Base-by-base conservation (phyloP, 2,888 invertebrate genomes). In the Chaitophorus viminalis region DNA sequence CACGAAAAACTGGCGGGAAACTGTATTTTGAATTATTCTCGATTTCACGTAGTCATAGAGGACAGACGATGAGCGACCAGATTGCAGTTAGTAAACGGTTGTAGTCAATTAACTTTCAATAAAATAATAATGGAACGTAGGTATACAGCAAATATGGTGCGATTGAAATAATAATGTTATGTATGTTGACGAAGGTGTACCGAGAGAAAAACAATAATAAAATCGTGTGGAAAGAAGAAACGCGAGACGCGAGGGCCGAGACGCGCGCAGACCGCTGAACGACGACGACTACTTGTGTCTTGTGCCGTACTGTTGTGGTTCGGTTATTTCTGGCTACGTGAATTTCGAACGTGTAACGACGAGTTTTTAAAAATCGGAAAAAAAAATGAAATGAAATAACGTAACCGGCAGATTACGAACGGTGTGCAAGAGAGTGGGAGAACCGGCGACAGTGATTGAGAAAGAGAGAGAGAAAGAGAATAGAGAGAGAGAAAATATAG, bases 1-100 rank as follows among this genome's bases (percentile, higher is more conserved):
- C 39, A 18, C 74, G 36, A 60, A n/a, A 39, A 75, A 75, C 75
- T 75, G 75, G 75, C 75, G 75, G 75, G 75, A 75, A 75, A 75
- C 36, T 29, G 52, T 17, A 11, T 21, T 76, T 76, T 76, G 76
- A 39, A 60, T 29, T 39, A 74, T 36, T 11, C 1, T 76, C 46
- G n/a, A 33, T 8, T 36, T 74, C 25, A 75, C 39, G 18, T 75
- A 18, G 21, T 25, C 75, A n/a, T n/a, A n/a, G 75, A 5, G 65
- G 5, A n/a, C 65, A 11, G 0, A 17, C n/a, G 25, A 25, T 36
- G 60, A 60, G 60, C 5, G 60, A 21, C 25, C 60, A 25, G 25
- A 0, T 9, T 60, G 21, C 2, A 0, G 60, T 60, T 60, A 46
- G 46, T 46, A 46, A 9, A 5, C 39, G 8, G 39, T 5, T 39